Percentiles rank a stretch among this genome's conserved stretches.
These are phyloP conservation scores for Xerus inauris DNA, from an alignment of 2,113 vertebrate species.

Conservation along the genomic window DNA sequence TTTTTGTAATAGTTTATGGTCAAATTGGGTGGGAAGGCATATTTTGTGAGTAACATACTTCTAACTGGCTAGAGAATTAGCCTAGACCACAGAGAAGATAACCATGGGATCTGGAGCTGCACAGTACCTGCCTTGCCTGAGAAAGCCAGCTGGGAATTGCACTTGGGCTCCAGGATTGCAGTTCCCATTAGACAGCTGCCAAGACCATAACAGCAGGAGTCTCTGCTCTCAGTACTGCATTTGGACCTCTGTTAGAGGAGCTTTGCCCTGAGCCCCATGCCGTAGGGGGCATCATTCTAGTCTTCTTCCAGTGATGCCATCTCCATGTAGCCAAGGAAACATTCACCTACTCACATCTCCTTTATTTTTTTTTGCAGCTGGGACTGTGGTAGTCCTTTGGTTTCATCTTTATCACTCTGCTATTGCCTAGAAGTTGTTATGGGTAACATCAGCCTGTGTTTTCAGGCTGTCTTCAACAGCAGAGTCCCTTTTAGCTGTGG, in stretches of 20 bases:
- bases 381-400: neutral
- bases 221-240: neutral
- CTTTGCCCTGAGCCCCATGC: neutral
- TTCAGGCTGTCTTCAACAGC: neutral
- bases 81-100: neutral
- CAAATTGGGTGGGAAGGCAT: constrained; percentile 26
- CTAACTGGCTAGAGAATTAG: constrained; percentile 31
- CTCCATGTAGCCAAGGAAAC: neutral
- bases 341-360: neutral
- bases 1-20: constrained; percentile 60
- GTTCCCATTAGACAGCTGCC: neutral
- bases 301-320: neutral
- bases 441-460: neutral
- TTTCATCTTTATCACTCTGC: neutral
- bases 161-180: neutral
- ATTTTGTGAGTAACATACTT: constrained; percentile 58
- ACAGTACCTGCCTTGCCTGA: neutral
- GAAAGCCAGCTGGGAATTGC: neutral
- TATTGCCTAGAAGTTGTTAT: neutral
- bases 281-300: neutral
- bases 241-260: neutral
- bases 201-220: neutral
- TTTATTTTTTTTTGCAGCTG: neutral
- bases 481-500: neutral
- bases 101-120: neutral